phyloP scores from a whole-genome alignment of 2,888 invertebrate species.

The Phytoseiulus persimilis region DNA sequence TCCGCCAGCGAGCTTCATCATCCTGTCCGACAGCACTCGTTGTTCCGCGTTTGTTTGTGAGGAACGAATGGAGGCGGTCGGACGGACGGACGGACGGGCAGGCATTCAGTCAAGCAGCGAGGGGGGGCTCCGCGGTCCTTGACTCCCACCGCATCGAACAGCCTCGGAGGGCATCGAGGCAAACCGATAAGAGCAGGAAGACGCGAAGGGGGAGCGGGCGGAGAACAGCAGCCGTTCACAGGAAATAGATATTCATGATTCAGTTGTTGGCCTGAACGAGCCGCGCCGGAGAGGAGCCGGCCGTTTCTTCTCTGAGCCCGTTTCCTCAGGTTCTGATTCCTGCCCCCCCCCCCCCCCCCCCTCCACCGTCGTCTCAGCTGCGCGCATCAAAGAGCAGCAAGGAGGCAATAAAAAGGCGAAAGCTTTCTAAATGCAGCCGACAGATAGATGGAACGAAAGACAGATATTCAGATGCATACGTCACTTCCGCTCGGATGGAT shows the following conservation, averaged over 20 bases:
- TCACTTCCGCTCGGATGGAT: background rate
- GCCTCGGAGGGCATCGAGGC: background rate
- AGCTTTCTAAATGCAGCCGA: background rate
- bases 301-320: background rate
- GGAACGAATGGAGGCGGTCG: background rate
- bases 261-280: background rate
- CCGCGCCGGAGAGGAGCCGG: background rate
- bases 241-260: conserved; percentile 5
- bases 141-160: background rate
- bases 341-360: background rate
- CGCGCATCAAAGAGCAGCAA: background rate
- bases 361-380: background rate
- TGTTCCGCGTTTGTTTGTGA: background rate
- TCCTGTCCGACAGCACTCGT: background rate
- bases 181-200: background rate
- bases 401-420: background rate
- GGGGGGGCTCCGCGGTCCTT: background rate
- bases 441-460: background rate
- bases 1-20: background rate
- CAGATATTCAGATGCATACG: background rate
- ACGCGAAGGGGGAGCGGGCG: background rate
- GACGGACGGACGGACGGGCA: background rate
- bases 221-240: background rate
- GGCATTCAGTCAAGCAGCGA: too few species aligned
- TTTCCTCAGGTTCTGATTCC: background rate